Conservation (phyloP, 2,113 vertebrate species). For the Nothoprocta pentlandii region DNA sequence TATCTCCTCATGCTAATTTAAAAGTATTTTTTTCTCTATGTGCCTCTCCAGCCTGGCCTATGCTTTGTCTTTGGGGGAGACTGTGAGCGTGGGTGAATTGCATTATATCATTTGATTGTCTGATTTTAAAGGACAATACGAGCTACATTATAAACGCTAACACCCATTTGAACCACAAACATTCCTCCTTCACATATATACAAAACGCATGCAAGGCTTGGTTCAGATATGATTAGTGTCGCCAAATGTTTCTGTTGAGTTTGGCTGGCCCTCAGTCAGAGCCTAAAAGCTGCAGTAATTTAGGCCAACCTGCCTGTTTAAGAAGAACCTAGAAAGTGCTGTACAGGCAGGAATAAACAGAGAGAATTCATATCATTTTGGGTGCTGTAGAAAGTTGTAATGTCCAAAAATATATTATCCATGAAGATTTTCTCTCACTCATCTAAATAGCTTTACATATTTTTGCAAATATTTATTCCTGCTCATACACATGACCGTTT, state of each 20-base stretch:
- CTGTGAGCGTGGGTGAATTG: conserved; percentile 14
- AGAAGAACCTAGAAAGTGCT: not conserved
- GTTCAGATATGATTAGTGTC: conserved; percentile 15
- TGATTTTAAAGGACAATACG: conserved; percentile 32
- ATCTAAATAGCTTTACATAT: not conserved
- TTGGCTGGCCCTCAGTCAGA: not conserved
- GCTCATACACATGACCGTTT: not conserved
- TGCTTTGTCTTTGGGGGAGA: conserved; percentile 32
- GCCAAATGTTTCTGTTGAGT: not conserved
- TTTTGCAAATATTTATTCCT: not conserved
- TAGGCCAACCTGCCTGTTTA: not conserved
- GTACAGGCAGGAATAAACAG: not conserved
- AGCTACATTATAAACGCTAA: conserved; percentile 33
- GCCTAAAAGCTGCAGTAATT: conserved; percentile 12
- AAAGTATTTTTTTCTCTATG: not conserved
- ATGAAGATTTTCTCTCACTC: not conserved
- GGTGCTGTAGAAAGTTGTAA: not conserved
- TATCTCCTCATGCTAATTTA: not conserved
- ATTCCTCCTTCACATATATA: conserved; percentile 7
- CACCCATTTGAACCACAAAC: conserved; percentile 25
- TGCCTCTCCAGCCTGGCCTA: not conserved
- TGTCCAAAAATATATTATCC: not conserved
- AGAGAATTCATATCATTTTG: not conserved
- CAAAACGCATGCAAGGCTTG: not conserved
- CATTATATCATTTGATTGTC: conserved; percentile 32